Evolutionary conservation across 2,888 invertebrate genomes (phyloP).

Genomic region (Perizoma affinitatum): DNA sequence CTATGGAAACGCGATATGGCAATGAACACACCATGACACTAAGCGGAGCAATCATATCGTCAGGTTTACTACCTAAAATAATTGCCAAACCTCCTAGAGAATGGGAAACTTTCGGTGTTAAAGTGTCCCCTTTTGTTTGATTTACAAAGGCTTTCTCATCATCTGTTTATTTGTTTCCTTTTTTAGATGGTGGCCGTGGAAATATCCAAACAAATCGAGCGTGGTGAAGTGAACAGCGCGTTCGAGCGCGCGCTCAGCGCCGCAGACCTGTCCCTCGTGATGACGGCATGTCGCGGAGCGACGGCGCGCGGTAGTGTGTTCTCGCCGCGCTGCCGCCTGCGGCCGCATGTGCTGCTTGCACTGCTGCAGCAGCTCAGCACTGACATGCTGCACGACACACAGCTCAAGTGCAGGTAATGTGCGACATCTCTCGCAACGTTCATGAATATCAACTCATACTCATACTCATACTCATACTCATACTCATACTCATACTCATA

Average conservation of each 20-base stretch:
- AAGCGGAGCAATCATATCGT: no score
- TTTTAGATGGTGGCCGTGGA: slow-evolving; percentile 61
- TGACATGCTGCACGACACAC: slow-evolving; percentile 92
- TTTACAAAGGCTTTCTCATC: no score
- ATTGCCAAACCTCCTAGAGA: no score
- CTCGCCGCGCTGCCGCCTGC: slow-evolving; percentile 86
- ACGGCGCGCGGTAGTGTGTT: slow-evolving; percentile 91
- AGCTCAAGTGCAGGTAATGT: slow-evolving; percentile 67
- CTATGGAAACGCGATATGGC: no score
- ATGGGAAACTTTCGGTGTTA: no score
- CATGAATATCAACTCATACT: no score
- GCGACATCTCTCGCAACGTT: no score
- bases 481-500: no score
- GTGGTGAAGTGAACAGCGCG: slow-evolving; percentile 90
- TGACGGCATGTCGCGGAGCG: slow-evolving; percentile 92
- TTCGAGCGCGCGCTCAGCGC: slow-evolving; percentile 94
- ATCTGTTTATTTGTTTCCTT: neutral
- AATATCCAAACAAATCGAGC: slow-evolving; percentile 58
- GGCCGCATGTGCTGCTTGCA: slow-evolving; percentile 93
- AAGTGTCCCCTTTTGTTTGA: no score
- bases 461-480: no score
- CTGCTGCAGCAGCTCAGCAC: slow-evolving; percentile 97
- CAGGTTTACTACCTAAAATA: no score
- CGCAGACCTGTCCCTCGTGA: slow-evolving; percentile 92
- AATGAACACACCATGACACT: no score